Percentiles rank a stretch among this genome's conserved stretches.
Evolutionary conservation across 2,113 vertebrate genomes (phyloP).

Genomic region (Laterallus jamaicensis): DNA sequence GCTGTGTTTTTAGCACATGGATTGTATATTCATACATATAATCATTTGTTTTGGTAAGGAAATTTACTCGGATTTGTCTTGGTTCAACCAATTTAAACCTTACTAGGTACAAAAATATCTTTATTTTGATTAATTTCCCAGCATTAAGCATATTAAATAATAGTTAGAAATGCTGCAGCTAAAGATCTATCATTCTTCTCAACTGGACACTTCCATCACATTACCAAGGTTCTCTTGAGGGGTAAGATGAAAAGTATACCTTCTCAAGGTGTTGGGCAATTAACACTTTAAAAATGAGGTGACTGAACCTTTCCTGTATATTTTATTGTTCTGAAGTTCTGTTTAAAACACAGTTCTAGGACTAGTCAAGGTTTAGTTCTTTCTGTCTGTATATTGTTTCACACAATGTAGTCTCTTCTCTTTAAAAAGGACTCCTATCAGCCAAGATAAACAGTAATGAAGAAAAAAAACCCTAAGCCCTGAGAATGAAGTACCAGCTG

Average conservation of each 20-base stretch:
- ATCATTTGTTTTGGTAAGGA: background rate
- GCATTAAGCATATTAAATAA: background rate
- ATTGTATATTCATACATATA: background rate
- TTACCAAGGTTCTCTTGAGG: background rate
- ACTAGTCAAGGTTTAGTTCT: background rate
- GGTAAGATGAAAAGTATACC: background rate
- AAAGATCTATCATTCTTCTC: background rate
- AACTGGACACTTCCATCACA: background rate
- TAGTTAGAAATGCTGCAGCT: background rate
- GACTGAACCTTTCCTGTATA: background rate
- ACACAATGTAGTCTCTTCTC: background rate
- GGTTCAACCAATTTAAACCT: background rate
- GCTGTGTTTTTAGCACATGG: background rate
- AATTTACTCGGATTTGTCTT: background rate
- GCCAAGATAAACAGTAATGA: background rate
- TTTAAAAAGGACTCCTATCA: background rate
- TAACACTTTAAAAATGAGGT: background rate
- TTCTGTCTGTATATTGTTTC: background rate
- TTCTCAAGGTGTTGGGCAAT: background rate
- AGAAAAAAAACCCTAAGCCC: no score
- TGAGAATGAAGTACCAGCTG: no score
- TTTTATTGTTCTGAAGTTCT: background rate
- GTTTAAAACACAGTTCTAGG: background rate
- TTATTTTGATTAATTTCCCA: background rate
- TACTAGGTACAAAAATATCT: background rate